Conservation (phyloP, 2,797 vertebrate species). For the Pseudomugil tenellus region DNA sequence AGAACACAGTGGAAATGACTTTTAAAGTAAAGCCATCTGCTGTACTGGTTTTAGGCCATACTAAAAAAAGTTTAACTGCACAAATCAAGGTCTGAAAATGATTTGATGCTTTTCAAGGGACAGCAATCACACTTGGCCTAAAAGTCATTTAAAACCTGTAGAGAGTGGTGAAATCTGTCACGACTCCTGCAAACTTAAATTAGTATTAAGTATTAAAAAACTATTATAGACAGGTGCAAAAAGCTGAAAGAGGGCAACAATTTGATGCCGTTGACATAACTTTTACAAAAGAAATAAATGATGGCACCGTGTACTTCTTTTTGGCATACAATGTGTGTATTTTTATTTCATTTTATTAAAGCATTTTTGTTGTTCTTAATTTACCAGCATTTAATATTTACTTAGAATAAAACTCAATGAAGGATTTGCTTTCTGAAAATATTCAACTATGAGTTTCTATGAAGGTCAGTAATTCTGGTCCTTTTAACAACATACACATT, state of each 20-base stretch:
- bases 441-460: neutral
- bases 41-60: too few relatives aligned
- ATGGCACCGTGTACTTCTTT: neutral
- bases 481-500: conserved; percentile 2
- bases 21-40: too few relatives aligned
- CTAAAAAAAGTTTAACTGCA: neutral
- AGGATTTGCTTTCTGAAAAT: neutral
- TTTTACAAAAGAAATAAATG: neutral
- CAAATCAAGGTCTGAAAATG: neutral
- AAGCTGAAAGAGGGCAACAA: neutral
- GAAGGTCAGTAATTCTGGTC: neutral
- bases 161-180: neutral
- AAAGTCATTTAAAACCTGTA: neutral
- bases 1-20: too few relatives aligned
- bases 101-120: neutral
- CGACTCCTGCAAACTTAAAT: neutral
- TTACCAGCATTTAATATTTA: neutral
- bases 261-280: neutral
- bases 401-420: neutral
- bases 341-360: neutral
- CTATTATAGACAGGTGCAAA: neutral
- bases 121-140: too few relatives aligned
- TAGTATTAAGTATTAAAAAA: too few relatives aligned
- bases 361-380: neutral
- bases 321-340: neutral